phyloP scores from a whole-genome alignment of 53 echinoderm and acorn worm species.

The Paracentrotus lividus region DNA sequence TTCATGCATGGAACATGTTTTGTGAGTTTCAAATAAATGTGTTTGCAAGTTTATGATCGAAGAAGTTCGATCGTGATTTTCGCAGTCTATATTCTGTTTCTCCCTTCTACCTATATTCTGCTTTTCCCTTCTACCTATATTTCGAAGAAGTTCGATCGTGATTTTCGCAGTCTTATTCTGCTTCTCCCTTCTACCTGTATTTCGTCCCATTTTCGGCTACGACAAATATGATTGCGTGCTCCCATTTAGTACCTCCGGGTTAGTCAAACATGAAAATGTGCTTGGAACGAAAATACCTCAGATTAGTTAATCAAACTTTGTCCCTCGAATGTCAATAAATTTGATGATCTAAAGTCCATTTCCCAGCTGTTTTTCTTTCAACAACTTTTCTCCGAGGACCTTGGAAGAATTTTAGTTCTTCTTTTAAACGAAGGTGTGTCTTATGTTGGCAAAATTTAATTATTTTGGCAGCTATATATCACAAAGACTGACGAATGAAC shows the following conservation, averaged over 20 bases:
- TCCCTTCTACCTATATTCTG: too few relatives aligned
- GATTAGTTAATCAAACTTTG: neutral
- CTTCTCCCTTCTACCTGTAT: too few relatives aligned
- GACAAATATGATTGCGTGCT: neutral
- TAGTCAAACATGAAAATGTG: neutral
- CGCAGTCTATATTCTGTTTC: too few relatives aligned
- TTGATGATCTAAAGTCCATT: neutral
- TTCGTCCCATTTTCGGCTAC: neutral
- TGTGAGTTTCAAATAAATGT: too few relatives aligned
- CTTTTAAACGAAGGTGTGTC: neutral
- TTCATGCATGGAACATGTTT: too few relatives aligned
- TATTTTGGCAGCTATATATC: neutral
- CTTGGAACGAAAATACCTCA: neutral
- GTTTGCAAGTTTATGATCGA: too few relatives aligned
- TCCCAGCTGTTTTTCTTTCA: slow-evolving; percentile 3
- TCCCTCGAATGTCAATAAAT: neutral
- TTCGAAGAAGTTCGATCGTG: too few relatives aligned
- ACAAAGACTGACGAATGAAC: neutral
- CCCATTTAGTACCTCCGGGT: neutral
- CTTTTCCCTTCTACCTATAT: too few relatives aligned
- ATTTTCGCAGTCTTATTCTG: too few relatives aligned
- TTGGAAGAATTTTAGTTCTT: neutral
- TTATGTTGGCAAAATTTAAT: neutral
- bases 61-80: too few relatives aligned
- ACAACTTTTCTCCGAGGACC: neutral